Evolutionary conservation across 2,797 vertebrate genomes (phyloP).

Genomic region (Danio albolineatus): DNA sequence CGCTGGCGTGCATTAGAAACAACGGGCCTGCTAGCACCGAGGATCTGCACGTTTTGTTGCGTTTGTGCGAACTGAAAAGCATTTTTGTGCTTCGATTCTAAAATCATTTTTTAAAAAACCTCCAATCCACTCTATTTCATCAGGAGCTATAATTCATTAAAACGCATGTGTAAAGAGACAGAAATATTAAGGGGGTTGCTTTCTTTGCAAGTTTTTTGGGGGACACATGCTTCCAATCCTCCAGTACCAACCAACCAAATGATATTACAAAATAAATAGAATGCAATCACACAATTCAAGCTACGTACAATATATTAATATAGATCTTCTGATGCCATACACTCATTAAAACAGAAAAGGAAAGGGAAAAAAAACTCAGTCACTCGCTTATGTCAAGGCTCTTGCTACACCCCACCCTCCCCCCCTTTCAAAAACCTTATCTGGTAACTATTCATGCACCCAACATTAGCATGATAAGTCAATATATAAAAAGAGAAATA

Average conservation of each 20-base stretch:
- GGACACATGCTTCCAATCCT: conserved; percentile 78
- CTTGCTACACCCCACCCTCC: conserved; percentile 56
- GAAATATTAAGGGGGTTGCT: conserved; percentile 70
- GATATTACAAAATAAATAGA: conserved; percentile 84
- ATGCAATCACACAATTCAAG: conserved; percentile 86
- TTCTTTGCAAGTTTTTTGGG: conserved; percentile 68
- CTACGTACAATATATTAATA: conserved; percentile 93
- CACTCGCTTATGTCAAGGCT: conserved; percentile 77
- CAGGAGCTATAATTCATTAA: conserved; percentile 62
- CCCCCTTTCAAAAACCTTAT: conserved; percentile 52
- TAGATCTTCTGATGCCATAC: conserved; percentile 87
- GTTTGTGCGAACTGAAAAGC: conserved; percentile 66
- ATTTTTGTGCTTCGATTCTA: conserved; percentile 72
- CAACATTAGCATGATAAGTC: conserved; percentile 76
- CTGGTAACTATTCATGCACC: conserved; percentile 76
- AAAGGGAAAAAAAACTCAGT: conserved; percentile 65
- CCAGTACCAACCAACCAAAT: conserved; percentile 81
- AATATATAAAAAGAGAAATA: conserved; percentile 77
- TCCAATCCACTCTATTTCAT: conserved; percentile 67
- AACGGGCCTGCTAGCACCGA: conserved; percentile 21
- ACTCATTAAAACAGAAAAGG: conserved; percentile 79
- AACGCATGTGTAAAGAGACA: conserved; percentile 74
- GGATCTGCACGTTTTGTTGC: background rate
- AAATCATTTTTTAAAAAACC: conserved; percentile 54
- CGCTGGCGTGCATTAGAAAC: conserved; percentile 18